Percentiles rank a stretch among this genome's conserved stretches.
phyloP scores from a whole-genome alignment of 2,888 invertebrate genomes.

The Sthenelais limicola region DNA sequence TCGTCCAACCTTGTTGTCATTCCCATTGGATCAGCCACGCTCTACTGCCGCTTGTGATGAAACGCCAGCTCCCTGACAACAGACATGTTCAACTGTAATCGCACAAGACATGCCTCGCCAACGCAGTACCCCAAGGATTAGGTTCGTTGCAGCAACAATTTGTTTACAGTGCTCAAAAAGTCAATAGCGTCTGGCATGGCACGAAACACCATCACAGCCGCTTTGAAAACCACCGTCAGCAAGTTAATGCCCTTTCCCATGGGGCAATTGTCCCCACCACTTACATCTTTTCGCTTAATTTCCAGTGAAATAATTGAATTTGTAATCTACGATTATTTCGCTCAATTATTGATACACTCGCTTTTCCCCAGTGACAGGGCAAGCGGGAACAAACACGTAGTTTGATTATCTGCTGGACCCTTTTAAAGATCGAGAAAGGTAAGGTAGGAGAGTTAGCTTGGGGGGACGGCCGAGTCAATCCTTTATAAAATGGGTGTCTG shows the following conservation, averaged over 20 bases:
- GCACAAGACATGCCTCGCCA: conserved; percentile 20
- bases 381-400: not conserved
- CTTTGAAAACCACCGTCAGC: no score
- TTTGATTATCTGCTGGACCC: no score
- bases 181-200: not conserved
- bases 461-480: no score
- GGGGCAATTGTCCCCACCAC: conserved; percentile 1
- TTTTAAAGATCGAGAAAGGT: no score
- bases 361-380: conserved; percentile 5
- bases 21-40: conserved; percentile 15
- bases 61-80: conserved; percentile 6
- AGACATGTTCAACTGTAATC: conserved; percentile 35
- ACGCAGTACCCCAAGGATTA: conserved; percentile 15
- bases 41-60: not conserved
- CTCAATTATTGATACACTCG: conserved; percentile 7
- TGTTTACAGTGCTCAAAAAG: conserved; percentile 31
- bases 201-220: no score
- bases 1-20: conserved; percentile 17
- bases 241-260: not conserved
- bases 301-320: conserved; percentile 34
- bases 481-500: no score
- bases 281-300: conserved; percentile 24
- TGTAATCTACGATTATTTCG: conserved; percentile 30
- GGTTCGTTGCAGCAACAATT: conserved; percentile 17
- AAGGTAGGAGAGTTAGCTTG: no score